Base-by-base conservation (phyloP, 2,113 vertebrate genomes). In the Climacteris rufus region DNA sequence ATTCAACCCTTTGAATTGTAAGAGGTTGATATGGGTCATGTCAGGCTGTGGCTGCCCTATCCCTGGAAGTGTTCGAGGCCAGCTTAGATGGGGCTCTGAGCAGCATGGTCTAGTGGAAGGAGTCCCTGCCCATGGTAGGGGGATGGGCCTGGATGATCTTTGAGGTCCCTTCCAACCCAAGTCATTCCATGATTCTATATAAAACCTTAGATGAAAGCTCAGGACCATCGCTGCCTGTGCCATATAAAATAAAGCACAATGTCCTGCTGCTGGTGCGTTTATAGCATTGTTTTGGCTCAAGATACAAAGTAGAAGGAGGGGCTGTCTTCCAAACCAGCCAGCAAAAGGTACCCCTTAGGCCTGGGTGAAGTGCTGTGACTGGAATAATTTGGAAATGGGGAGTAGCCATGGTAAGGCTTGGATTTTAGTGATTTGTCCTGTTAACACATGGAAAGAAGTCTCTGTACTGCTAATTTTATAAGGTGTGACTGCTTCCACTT, bases 91-190 rank as follows among this genome's bases (percentile, higher is more conserved):
- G 79, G 35, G 35, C 25, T 83, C 42, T 35, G 18, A 68, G 23
- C 24, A 53, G 6, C 30, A 24, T 47, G 54, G 16, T 2, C 4
- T n/a, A 31, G 12, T 76, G 25, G 14, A 30, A 40, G 17, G 7
- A 60, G 9, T 3, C 33, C 45, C 4, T 66, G 39, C 23, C 53
- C 24, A 19, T 17, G 3, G 19, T 5, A 15, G 33, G 3, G 8
- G 4, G 9, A 1, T 31, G 9, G 47, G 35, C 61, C 0, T 0
- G 40, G 54, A 19, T 69, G 47, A 9, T 63, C 35, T 28, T 42
- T 37, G 15, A 49, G 15, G 17, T 49, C 12, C 21, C 22, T 69
- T 69, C 47, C 40, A 61, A 54, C 25, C 31, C 40, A 56, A 37
- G 18, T 33, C 7, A 49, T 76, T 63, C 42, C 25, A 16, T 61